Evolutionary conservation across 2,797 vertebrate genomes (phyloP).

Genomic region (Odontamblyopus rebecca): DNA sequence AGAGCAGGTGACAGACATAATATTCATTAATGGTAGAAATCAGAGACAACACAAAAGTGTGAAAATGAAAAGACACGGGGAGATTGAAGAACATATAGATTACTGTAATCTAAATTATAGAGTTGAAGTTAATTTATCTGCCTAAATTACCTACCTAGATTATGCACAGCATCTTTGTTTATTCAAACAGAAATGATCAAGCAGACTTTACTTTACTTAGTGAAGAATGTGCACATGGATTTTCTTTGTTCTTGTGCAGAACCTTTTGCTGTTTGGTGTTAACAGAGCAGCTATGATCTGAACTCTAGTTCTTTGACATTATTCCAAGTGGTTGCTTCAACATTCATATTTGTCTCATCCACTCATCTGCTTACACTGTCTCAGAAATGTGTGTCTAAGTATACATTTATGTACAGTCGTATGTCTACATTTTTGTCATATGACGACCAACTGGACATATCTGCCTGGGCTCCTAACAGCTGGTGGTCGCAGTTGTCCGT

Average conservation of each 20-base stretch:
- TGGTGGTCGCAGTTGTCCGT: conserved; percentile 73
- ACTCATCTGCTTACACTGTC: conserved; percentile 38
- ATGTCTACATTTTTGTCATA: conserved; percentile 23
- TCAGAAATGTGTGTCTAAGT: conserved; percentile 39
- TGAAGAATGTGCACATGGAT: too few relatives aligned
- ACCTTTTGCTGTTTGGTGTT: too few relatives aligned
- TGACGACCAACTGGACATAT: conserved; percentile 64
- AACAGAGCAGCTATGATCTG: not conserved
- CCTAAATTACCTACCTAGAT: not conserved
- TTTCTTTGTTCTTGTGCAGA: too few relatives aligned
- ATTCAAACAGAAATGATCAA: not conserved
- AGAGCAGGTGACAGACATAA: conserved; percentile 85
- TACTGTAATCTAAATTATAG: not conserved
- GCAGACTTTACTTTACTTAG: not conserved
- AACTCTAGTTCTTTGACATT: not conserved
- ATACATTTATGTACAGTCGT: conserved; percentile 29
- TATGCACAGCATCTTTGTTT: not conserved
- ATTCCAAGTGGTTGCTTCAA: not conserved
- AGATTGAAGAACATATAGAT: not conserved
- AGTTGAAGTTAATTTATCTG: not conserved
- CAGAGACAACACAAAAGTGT: not conserved
- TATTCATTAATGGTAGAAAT: conserved; percentile 40
- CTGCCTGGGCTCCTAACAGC: conserved; percentile 68
- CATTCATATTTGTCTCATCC: conserved; percentile 14
- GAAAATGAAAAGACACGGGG: not conserved